These are phyloP conservation scores for Peromyscus aztecus DNA, from an alignment of 2,797 vertebrate genomes.

Conservation along the genomic window DNA sequence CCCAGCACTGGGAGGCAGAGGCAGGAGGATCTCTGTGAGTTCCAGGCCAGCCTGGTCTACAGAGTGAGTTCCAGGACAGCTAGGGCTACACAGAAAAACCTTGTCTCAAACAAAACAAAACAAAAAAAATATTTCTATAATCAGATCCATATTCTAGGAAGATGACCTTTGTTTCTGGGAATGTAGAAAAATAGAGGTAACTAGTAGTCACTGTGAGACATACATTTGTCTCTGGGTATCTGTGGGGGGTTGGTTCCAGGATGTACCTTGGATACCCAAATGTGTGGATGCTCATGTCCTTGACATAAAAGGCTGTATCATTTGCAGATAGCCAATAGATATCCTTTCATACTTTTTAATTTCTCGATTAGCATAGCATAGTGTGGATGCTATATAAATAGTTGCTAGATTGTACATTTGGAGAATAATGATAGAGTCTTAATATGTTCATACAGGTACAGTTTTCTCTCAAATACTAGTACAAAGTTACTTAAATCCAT, in stretches of 20 bases:
- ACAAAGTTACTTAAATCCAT: neutral
- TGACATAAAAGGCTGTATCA: neutral
- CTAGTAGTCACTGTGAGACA: neutral
- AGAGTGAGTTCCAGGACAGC: too few species aligned
- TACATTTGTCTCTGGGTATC: neutral
- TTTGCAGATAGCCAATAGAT: neutral
- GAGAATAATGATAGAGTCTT: neutral
- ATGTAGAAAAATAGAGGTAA: too few species aligned
- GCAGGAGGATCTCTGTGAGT: too few species aligned
- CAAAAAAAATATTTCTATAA: neutral
- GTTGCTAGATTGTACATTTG: neutral
- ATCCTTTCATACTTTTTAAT: neutral
- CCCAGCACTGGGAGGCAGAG: too few species aligned
- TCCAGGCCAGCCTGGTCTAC: too few species aligned
- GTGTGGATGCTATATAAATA: neutral
- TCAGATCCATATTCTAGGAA: neutral
- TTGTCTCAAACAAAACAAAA: too few species aligned
- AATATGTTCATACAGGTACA: neutral
- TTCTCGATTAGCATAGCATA: neutral
- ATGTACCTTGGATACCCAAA: neutral
- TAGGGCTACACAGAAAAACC: too few species aligned
- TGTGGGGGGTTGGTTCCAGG: neutral
- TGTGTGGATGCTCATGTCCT: neutral
- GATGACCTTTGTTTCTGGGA: constrained; percentile 3
- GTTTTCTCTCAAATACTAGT: neutral